Evolutionary conservation across 2,797 vertebrate genomes (phyloP), one percentile per base, ranked within the genome.

Genomic region (Semotilus atromaculatus): DNA sequence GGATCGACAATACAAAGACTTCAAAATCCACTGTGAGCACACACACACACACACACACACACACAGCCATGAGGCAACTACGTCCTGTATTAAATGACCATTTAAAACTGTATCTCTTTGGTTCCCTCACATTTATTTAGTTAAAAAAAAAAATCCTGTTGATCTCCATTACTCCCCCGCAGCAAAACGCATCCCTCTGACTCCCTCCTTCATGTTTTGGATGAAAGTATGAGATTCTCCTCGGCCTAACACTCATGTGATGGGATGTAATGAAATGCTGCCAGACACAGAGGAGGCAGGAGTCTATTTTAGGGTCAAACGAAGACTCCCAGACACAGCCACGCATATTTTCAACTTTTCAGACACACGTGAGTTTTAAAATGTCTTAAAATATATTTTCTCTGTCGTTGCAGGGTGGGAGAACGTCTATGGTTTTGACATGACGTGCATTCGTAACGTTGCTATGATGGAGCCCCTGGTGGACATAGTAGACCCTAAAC

Each of bases 1-100:
- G 92, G 98, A 99, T 92, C 93, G 98, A 89, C 98, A 99, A 90
- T 99, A 99, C 93, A 99, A 99, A 94, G 98, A 99, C 95, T 99
- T 98, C 94, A 99, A 99, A 96, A 99, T 99, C 90, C 98, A 99
- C 90, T 99, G 98, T 99, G 91, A 99, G 98, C 92, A 78, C 79
- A 38, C 73, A 43, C 75, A 60, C 80, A 79, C 76, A 18, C 68
- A 85, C 9, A 45, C 31, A 40, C 68, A 83, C 45, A 70, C 92
- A 78, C 79, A 53, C 73, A 40, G 36, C 36, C 36, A 38, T 38
- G 1, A 38, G 38, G 6, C 51, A 40, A 40, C 60, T 62, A 40
- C 11, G n/a, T 60, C 7, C n/a, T 58, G 21, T 48, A 73, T 82
- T 18, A 16, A 83, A 67, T 40, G 6, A 55, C 3, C n/a, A 55